phyloP scores from a whole-genome alignment of 1,140 invertebrate species.

The Drosophila ananassae region DNA sequence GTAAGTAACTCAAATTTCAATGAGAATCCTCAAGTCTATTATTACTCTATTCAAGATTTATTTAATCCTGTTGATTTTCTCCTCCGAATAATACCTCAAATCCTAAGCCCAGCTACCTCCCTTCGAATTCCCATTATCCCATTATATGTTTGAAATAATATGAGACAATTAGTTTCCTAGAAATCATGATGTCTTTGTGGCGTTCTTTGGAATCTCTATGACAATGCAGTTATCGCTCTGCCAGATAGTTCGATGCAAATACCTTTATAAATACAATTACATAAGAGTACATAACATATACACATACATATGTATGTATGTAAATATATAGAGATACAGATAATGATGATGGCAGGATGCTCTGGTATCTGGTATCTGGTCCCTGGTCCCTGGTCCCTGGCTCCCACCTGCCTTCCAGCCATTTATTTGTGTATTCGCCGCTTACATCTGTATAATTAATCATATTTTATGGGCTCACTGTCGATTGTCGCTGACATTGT shows the following conservation, averaged over 20 bases:
- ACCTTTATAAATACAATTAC: not conserved
- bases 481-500: slow-evolving; percentile 34
- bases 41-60: too few species aligned
- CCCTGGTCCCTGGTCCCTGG: not conserved
- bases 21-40: too few species aligned
- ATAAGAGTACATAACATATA: too few species aligned
- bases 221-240: not conserved
- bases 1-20: too few species aligned
- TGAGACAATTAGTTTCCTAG: not conserved
- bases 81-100: too few species aligned
- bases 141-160: too few species aligned
- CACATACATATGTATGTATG: too few species aligned
- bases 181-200: not conserved
- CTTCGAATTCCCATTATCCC: too few species aligned
- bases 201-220: not conserved
- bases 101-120: too few species aligned
- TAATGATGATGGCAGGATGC: not conserved
- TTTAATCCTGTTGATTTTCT: too few species aligned
- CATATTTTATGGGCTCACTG: slow-evolving; percentile 58
- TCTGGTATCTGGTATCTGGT: not conserved
- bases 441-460: slow-evolving; percentile 65
- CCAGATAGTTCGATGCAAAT: not conserved
- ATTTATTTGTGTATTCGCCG: slow-evolving; percentile 13
- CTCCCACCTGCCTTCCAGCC: not conserved
- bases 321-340: too few species aligned